A percentile compares a stretch with the other conserved stretches of the same genome.
These are phyloP conservation scores for Dione juno DNA, from an alignment of 2,888 invertebrate genomes.

Conservation along the genomic window DNA sequence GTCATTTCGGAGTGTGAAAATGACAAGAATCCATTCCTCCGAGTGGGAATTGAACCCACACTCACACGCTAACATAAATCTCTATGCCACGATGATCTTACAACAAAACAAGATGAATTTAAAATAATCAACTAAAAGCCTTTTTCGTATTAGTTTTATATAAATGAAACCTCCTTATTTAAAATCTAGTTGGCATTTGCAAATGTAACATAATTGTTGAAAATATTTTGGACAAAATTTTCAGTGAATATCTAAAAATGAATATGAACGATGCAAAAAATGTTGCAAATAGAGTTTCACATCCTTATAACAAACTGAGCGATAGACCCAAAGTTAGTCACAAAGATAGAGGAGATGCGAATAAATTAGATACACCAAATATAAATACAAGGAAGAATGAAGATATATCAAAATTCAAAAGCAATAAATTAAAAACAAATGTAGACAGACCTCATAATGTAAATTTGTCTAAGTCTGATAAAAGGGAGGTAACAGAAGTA, in stretches of 20 bases:
- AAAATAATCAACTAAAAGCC: too few species aligned
- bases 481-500: background rate
- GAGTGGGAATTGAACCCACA: too few species aligned
- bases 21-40: too few species aligned
- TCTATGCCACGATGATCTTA: too few species aligned
- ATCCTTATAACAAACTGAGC: background rate
- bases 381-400: constrained; percentile 2
- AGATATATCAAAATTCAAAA: background rate
- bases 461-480: background rate
- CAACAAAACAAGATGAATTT: too few species aligned
- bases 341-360: constrained; percentile 6
- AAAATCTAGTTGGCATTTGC: constrained; percentile 19
- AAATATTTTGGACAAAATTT: constrained; percentile 15
- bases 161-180: background rate
- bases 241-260: constrained; percentile 6
- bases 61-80: too few species aligned
- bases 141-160: too few species aligned
- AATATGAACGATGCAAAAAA: background rate
- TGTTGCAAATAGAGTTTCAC: background rate
- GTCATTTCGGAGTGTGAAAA: too few species aligned
- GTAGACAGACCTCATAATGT: background rate
- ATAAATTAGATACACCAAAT: background rate
- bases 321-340: background rate
- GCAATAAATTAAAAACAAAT: background rate
- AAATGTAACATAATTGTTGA: background rate